phyloP scores from a whole-genome alignment of 2,113 vertebrate genomes.

The Dunckerocampus dactyliophorus region DNA sequence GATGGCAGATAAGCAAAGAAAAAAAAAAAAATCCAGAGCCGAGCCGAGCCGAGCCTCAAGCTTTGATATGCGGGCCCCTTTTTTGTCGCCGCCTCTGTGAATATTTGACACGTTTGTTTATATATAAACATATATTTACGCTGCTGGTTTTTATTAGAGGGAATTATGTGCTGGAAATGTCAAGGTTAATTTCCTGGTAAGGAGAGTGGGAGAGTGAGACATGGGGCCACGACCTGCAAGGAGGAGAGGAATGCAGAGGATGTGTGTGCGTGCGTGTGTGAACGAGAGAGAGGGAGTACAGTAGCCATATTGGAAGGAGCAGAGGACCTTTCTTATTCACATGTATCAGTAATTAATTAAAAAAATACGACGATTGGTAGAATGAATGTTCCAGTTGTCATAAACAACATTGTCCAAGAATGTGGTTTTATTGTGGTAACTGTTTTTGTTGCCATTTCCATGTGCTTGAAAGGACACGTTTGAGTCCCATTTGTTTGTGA shows the following conservation, averaged over 20 bases:
- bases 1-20: conserved; percentile 42
- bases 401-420: too few species aligned
- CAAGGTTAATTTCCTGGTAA: conserved; percentile 68
- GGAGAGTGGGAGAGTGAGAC: conserved; percentile 9
- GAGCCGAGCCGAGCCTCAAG: conserved; percentile 34
- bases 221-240: conserved; percentile 23
- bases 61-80: conserved; percentile 39
- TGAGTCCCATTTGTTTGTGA: too few species aligned
- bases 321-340: conserved; percentile 46
- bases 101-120: conserved; percentile 70
- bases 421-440: too few species aligned
- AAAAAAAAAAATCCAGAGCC: conserved; percentile 13
- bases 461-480: too few species aligned
- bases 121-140: conserved; percentile 62
- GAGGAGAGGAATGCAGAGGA: conserved; percentile 31
- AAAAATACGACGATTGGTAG: too few species aligned
- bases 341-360: background rate
- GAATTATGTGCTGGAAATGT: conserved; percentile 68
- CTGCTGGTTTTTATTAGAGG: conserved; percentile 60
- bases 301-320: conserved; percentile 16
- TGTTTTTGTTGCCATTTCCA: too few species aligned
- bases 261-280: conserved; percentile 17
- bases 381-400: too few species aligned
- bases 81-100: conserved; percentile 42
- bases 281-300: conserved; percentile 29